These are phyloP conservation scores for Dioctria linearis DNA, from an alignment of 2,888 invertebrate genomes.

Conservation along the genomic window DNA sequence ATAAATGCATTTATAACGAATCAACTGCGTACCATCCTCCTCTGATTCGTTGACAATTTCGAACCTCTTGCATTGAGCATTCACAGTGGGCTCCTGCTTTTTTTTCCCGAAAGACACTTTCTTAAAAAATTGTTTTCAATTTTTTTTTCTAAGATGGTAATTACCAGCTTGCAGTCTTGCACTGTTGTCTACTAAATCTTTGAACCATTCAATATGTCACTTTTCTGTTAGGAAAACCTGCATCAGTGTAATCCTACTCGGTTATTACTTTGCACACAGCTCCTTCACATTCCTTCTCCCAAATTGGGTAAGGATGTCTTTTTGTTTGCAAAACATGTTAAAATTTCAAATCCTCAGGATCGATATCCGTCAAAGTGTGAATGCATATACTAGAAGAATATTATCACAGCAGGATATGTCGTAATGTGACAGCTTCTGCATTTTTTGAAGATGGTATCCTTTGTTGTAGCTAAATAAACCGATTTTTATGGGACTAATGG, in stretches of 20 bases:
- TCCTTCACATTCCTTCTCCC: not conserved
- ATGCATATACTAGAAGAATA: slow-evolving; percentile 19
- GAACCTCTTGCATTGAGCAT: slow-evolving; percentile 5
- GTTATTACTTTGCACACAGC: slow-evolving; percentile 6
- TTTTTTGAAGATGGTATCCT: slow-evolving; percentile 24
- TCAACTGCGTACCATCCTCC: not conserved
- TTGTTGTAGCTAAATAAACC: slow-evolving; percentile 24
- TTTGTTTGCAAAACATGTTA: slow-evolving; percentile 49
- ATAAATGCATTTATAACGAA: slow-evolving; percentile 30
- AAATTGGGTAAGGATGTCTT: slow-evolving; percentile 15
- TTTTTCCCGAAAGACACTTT: not conserved
- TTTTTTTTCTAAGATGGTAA: slow-evolving; percentile 13
- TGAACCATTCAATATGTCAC: slow-evolving; percentile 29
- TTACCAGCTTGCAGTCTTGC: slow-evolving; percentile 18
- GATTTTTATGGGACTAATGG: slow-evolving; percentile 7
- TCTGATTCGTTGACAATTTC: not conserved
- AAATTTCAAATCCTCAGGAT: slow-evolving; percentile 35
- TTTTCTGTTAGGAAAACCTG: not conserved
- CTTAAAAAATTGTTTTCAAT: slow-evolving; percentile 6
- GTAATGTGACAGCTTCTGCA: slow-evolving; percentile 55
- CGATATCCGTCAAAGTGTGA: slow-evolving; percentile 46
- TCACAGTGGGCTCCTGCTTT: slow-evolving; percentile 17
- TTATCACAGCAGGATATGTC: slow-evolving; percentile 49
- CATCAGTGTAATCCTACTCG: slow-evolving; percentile 32
- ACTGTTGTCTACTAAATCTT: not conserved